A percentile compares a stretch with the other conserved stretches of the same genome.
phyloP scores from a whole-genome alignment of 2,797 vertebrate species.

The Amniataba percoides region DNA sequence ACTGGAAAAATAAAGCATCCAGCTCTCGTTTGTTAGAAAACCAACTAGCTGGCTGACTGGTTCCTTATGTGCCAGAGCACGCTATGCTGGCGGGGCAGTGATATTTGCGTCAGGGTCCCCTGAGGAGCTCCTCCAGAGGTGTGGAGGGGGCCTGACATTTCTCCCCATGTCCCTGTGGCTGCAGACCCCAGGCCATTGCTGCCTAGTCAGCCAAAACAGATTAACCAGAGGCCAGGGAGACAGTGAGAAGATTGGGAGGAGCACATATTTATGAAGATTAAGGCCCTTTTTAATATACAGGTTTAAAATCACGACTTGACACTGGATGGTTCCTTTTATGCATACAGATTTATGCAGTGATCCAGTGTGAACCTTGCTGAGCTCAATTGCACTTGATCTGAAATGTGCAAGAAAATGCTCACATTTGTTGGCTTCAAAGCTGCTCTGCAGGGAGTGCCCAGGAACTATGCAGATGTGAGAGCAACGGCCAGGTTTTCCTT shows the following conservation, averaged over 20 bases:
- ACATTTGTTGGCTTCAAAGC: slow-evolving; percentile 44
- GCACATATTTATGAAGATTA: slow-evolving; percentile 59
- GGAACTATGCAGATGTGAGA: slow-evolving; percentile 65
- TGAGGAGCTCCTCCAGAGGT: slow-evolving; percentile 72
- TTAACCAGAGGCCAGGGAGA: slow-evolving; percentile 64
- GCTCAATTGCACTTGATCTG: slow-evolving; percentile 31
- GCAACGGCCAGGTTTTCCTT: slow-evolving; percentile 51
- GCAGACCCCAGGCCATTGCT: slow-evolving; percentile 67
- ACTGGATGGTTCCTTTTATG: slow-evolving; percentile 24
- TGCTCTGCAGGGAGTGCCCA: slow-evolving; percentile 30
- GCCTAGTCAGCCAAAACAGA: slow-evolving; percentile 75
- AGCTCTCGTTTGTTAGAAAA: slow-evolving; percentile 34
- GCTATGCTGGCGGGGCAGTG: slow-evolving; percentile 69
- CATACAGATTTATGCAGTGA: slow-evolving; percentile 32
- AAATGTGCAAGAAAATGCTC: slow-evolving; percentile 31
- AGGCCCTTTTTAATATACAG: slow-evolving; percentile 42
- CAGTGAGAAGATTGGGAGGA: slow-evolving; percentile 40
- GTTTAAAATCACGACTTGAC: slow-evolving; percentile 43
- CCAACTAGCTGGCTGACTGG: slow-evolving; percentile 51
- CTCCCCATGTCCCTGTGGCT: slow-evolving; percentile 69
- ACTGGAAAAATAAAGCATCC: slow-evolving; percentile 1
- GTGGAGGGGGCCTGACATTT: slow-evolving; percentile 82
- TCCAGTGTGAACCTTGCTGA: slow-evolving; percentile 16
- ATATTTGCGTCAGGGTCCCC: slow-evolving; percentile 77
- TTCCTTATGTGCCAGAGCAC: slow-evolving; percentile 62